Evolutionary conservation across 2,797 vertebrate genomes (phyloP).

Genomic region (Naso thynnoides): DNA sequence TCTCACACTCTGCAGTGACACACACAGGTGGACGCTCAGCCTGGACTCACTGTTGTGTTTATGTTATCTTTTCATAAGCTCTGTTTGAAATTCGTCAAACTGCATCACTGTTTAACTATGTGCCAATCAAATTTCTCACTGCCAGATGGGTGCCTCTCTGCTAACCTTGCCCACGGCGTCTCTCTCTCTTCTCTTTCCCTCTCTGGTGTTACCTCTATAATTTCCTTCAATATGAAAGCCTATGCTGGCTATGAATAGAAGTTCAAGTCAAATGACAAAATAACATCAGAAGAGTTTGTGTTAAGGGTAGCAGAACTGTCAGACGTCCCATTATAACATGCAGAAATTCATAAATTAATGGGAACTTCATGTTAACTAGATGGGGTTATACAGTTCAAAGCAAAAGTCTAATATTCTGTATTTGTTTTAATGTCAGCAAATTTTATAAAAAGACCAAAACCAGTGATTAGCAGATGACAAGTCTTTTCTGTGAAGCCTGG

Average conservation of each 20-base stretch:
- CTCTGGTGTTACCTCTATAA: slow-evolving; percentile 40
- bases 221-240: slow-evolving; percentile 85
- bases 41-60: slow-evolving; percentile 87
- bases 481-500: not conserved
- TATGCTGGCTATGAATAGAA: slow-evolving; percentile 82
- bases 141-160: slow-evolving; percentile 90
- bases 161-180: slow-evolving; percentile 85
- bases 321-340: slow-evolving; percentile 81
- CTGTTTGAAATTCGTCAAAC: slow-evolving; percentile 96
- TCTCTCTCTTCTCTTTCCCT: not conserved
- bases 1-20: slow-evolving; percentile 88
- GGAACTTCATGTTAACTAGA: not conserved
- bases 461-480: not conserved
- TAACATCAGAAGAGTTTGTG: slow-evolving; percentile 81
- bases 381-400: not conserved
- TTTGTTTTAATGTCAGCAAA: not conserved
- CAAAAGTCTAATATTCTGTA: not conserved
- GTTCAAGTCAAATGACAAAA: slow-evolving; percentile 79
- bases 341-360: not conserved
- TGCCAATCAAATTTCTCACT: slow-evolving; percentile 88
- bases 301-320: slow-evolving; percentile 74
- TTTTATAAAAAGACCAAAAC: not conserved
- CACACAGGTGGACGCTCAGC: slow-evolving; percentile 91
- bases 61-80: slow-evolving; percentile 96
- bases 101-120: slow-evolving; percentile 94